phyloP scores from a whole-genome alignment of 2,113 vertebrate species.

The Pelodiscus sinensis region DNA sequence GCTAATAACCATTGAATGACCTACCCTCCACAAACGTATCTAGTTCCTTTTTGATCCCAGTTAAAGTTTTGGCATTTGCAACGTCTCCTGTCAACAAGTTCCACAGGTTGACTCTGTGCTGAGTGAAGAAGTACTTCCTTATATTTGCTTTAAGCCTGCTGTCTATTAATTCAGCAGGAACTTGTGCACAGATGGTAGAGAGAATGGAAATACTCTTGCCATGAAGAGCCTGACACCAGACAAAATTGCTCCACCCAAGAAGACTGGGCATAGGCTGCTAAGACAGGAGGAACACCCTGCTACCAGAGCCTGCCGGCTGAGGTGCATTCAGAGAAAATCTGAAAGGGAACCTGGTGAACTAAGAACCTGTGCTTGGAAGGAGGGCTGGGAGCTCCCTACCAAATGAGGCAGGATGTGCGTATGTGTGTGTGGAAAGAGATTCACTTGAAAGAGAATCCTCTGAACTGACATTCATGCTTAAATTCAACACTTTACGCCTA shows the following conservation, averaged over 20 bases:
- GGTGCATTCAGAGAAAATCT: background rate
- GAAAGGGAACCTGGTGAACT: background rate
- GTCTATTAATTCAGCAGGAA: background rate
- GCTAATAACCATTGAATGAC: background rate
- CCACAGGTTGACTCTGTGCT: background rate
- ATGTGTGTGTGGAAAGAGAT: no score
- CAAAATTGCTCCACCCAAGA: background rate
- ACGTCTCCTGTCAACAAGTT: background rate
- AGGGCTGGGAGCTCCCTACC: background rate
- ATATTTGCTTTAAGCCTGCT: background rate
- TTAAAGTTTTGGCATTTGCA: background rate
- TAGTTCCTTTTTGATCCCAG: background rate
- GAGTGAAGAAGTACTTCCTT: background rate
- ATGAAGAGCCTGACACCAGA: background rate
- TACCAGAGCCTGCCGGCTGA: background rate
- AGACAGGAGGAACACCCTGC: background rate
- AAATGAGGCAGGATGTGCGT: background rate
- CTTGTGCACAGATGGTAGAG: background rate
- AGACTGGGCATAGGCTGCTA: background rate
- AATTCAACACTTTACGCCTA: no score
- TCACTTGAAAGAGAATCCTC: no score
- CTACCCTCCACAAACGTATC: background rate
- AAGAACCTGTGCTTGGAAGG: background rate
- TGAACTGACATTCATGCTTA: no score
- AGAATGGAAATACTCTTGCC: background rate